Conservation (phyloP, 1,140 invertebrate species). For the Lepidurus couesii region DNA sequence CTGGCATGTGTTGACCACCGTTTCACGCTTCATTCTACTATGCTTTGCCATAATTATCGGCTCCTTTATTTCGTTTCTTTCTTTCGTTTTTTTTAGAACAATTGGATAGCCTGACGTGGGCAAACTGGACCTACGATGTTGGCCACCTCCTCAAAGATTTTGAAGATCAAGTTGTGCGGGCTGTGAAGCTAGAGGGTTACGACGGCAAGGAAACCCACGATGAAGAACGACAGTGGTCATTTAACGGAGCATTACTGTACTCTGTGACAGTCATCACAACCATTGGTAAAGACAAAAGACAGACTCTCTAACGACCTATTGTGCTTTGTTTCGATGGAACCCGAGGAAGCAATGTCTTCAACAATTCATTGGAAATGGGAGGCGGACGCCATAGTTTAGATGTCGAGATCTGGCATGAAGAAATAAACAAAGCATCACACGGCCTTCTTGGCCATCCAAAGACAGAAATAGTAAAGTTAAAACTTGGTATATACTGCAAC, state of each 20-base stretch:
- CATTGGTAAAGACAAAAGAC: constrained; percentile 54
- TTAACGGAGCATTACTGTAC: constrained; percentile 70
- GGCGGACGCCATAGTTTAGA: not conserved
- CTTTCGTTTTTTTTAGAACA: not conserved
- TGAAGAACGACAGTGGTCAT: constrained; percentile 58
- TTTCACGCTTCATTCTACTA: constrained; percentile 15
- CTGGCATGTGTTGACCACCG: not conserved
- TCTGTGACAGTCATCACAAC: constrained; percentile 78
- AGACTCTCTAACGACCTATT: too few species aligned
- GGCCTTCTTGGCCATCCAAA: not conserved
- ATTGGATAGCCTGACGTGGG: constrained; percentile 19
- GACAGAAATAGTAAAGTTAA: constrained; percentile 15
- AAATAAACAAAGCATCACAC: not conserved
- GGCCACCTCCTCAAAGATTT: constrained; percentile 49
- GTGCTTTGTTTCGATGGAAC: not conserved
- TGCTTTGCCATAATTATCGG: not conserved
- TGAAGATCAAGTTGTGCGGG: constrained; percentile 66
- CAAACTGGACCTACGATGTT: constrained; percentile 17
- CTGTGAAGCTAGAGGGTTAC: constrained; percentile 51
- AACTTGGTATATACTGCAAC: not conserved
- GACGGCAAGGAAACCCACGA: constrained; percentile 51
- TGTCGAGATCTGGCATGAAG: not conserved
- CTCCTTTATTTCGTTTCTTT: not conserved
- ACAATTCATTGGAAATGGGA: not conserved
- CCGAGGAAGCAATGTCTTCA: not conserved